A percentile compares a stretch with the other conserved stretches of the same genome.
phyloP scores from a whole-genome alignment of 1,140 invertebrate species.

The Drosophila novamexicana region DNA sequence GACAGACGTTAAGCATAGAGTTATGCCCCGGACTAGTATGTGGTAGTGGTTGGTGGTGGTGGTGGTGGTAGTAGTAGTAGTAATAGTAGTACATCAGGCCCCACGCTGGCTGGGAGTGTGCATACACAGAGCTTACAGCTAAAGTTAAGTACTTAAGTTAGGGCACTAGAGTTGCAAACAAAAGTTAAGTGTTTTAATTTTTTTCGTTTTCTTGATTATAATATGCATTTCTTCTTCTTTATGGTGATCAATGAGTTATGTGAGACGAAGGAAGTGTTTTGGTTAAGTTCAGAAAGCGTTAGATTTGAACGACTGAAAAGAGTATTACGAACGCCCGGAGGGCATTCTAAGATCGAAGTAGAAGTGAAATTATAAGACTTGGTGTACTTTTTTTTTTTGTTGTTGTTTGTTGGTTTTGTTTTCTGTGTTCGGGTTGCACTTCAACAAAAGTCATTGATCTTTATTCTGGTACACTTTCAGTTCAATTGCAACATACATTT shows the following conservation, averaged over 20 bases:
- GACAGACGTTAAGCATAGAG: slow-evolving; percentile 47
- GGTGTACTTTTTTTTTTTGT: slow-evolving; percentile 28
- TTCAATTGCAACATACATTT: slow-evolving; percentile 81
- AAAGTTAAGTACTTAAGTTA: slow-evolving; percentile 71
- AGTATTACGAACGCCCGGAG: slow-evolving; percentile 13
- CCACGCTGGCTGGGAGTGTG: slow-evolving; percentile 34
- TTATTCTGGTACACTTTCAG: slow-evolving; percentile 81
- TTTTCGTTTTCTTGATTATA: slow-evolving; percentile 21
- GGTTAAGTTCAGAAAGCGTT: slow-evolving; percentile 67
- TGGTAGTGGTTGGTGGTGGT: slow-evolving; percentile 31
- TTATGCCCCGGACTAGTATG: slow-evolving; percentile 33
- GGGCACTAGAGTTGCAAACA: slow-evolving; percentile 67
- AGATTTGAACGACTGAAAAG: slow-evolving; percentile 46
- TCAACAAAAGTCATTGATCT: slow-evolving; percentile 84
- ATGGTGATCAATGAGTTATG: slow-evolving; percentile 79
- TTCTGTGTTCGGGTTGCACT: slow-evolving; percentile 63
- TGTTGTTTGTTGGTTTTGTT: slow-evolving; percentile 44
- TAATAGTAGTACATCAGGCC: slow-evolving; percentile 46
- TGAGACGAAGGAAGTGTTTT: slow-evolving; percentile 50
- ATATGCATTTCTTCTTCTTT: slow-evolving; percentile 33
- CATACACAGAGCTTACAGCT: slow-evolving; percentile 39
- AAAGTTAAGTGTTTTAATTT: slow-evolving; percentile 63
- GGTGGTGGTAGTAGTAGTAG: slow-evolving; percentile 53
- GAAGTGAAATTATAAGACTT: slow-evolving; percentile 66
- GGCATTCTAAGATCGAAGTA: slow-evolving; percentile 18